Evolutionary conservation across 2,113 vertebrate species (phyloP), one percentile per base, ranked within the genome.

Genomic region (Bombycilla garrulus): DNA sequence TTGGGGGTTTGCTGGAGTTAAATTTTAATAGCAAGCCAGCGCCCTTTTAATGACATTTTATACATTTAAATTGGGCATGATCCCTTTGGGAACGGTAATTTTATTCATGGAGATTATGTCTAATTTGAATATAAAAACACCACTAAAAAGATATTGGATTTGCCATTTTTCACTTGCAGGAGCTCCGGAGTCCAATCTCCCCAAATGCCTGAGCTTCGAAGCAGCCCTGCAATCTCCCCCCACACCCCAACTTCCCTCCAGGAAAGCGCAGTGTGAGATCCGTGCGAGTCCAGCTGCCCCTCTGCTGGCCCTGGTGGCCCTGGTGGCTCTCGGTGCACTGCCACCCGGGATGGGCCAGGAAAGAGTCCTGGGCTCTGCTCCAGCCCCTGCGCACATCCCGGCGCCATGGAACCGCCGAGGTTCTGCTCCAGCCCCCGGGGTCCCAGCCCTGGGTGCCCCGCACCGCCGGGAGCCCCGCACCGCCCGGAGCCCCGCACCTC

Each of bases 51-150:
- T 92, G 94, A 94, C 93, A 93, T 98, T 95, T 95, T 92, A 94
- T 71, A 91, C 93, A 93, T 97, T 96, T 95, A 97, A 97, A 97
- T 96, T 95, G 97, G 91, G 93, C 20, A 42, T 51, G 88, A 95
- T 96, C 96, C 97, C 96, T 96, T 96, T 90, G 97, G 97, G 97
- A 97, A 96, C 88, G 86, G 92, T 96, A 92, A 97, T 97, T 96
- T 96, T 97, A 97, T 97, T 97, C 97, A 96, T 95, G 85, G 91
- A 97, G 97, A 93, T 90, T 93, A 93, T 38, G 54, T 94, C 96
- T 97, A 94, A 98, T 97, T 95, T 96, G 96, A 98, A 97, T 97
- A 92, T 73, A 96, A 97, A 97, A 97, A 96, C 93, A 95, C 81
- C 92, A 85, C 91, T 88, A 93, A 91, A 96, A 95, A 97, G 95